These are phyloP conservation scores for Lota lota DNA, from an alignment of 2,113 vertebrate species.

Conservation along the genomic window DNA sequence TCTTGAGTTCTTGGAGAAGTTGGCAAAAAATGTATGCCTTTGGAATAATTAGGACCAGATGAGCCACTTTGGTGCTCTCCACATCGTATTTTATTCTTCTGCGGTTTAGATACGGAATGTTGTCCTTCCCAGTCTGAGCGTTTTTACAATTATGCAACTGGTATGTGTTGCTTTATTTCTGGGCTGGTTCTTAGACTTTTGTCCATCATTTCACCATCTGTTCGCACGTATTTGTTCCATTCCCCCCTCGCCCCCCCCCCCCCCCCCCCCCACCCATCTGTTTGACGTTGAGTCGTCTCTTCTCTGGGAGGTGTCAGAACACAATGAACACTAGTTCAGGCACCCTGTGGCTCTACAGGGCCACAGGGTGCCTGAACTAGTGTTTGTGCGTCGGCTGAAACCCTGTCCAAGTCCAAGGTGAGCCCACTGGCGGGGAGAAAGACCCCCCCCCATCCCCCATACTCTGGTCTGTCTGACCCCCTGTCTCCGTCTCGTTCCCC, in stretches of 20 bases:
- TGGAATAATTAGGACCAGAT: slow-evolving; percentile 4
- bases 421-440: no score
- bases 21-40: not conserved
- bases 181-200: not conserved
- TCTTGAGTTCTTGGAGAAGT: no score
- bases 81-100: not conserved
- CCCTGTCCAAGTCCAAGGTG: no score
- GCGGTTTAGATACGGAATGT: slow-evolving; percentile 3
- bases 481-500: not conserved
- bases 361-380: no score
- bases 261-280: no score
- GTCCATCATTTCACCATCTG: slow-evolving; percentile 22
- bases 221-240: not conserved
- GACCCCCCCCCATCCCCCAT: no score
- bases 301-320: no score
- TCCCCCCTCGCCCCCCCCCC: no score
- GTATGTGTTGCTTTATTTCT: not conserved
- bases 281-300: no score
- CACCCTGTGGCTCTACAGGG: no score
- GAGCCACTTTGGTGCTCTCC: slow-evolving; percentile 1
- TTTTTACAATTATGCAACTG: slow-evolving; percentile 10
- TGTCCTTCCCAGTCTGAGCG: not conserved
- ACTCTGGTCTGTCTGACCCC: not conserved
- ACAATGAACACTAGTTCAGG: no score
- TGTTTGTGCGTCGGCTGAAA: no score